Evolutionary conservation across 2,113 vertebrate genomes (phyloP).

Genomic region (Lathamus discolor): DNA sequence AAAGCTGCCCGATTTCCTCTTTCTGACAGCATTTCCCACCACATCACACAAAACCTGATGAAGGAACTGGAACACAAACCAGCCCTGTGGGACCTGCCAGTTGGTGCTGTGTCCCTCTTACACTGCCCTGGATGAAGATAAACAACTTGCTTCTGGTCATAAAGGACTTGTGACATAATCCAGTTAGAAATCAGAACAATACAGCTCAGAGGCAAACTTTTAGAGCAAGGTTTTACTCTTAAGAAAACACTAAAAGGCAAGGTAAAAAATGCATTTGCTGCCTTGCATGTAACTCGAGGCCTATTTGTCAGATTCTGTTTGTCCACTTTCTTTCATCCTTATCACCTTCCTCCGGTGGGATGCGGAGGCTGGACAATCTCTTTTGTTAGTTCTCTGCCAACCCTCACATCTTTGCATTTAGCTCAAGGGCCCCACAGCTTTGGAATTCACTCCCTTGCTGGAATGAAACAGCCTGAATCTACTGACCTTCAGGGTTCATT

Average conservation of each 20-base stretch:
- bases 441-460: slow-evolving; percentile 47
- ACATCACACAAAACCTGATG: background rate
- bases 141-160: background rate
- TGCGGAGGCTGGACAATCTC: slow-evolving; percentile 34
- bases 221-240: background rate
- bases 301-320: background rate
- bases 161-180: background rate
- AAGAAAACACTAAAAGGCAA: background rate
- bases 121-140: background rate
- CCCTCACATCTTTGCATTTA: slow-evolving; percentile 50
- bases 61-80: background rate
- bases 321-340: slow-evolving; percentile 25
- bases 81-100: background rate
- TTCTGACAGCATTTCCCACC: background rate
- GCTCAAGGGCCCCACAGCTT: slow-evolving; percentile 40
- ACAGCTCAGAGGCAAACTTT: background rate
- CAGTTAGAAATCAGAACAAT: background rate
- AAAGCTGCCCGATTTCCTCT: background rate
- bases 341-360: slow-evolving; percentile 47
- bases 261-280: background rate
- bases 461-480: slow-evolving; percentile 34
- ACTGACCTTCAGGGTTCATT: slow-evolving; percentile 52
- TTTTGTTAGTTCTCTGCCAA: slow-evolving; percentile 50
- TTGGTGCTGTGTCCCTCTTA: background rate
- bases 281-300: background rate